phyloP scores from a whole-genome alignment of 2,113 vertebrate genomes.

The Lichenostomus cassidix region DNA sequence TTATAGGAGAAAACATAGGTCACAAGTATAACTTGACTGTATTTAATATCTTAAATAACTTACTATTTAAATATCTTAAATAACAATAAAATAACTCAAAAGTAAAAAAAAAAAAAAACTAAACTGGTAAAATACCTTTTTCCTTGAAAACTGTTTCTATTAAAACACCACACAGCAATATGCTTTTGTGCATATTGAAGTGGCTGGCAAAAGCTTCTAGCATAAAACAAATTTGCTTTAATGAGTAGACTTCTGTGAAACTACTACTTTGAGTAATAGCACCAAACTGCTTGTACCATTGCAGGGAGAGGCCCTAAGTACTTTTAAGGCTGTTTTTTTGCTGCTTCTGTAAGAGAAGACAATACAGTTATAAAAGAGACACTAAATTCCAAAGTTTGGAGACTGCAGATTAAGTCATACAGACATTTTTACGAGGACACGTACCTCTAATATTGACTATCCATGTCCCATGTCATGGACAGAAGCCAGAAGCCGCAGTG shows the following conservation, averaged over 20 bases:
- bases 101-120: neutral
- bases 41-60: neutral
- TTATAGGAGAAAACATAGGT: neutral
- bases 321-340: neutral
- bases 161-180: neutral
- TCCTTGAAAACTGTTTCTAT: neutral
- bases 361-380: neutral
- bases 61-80: neutral
- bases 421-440: neutral
- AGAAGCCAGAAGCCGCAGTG: neutral
- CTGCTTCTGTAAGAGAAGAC: neutral
- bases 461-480: rapidly evolving
- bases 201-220: neutral
- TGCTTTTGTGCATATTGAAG: neutral
- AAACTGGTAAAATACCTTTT: neutral
- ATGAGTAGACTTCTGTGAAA: neutral
- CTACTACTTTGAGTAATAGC: neutral
- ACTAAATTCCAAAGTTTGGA: neutral
- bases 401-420: neutral
- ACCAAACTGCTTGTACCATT: neutral
- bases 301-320: neutral
- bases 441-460: neutral
- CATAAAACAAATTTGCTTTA: neutral
- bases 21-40: neutral
- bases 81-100: neutral